These are phyloP conservation scores for Hirtodrosophila histrioides DNA, from an alignment of 2,888 invertebrate species.

Conservation along the genomic window DNA sequence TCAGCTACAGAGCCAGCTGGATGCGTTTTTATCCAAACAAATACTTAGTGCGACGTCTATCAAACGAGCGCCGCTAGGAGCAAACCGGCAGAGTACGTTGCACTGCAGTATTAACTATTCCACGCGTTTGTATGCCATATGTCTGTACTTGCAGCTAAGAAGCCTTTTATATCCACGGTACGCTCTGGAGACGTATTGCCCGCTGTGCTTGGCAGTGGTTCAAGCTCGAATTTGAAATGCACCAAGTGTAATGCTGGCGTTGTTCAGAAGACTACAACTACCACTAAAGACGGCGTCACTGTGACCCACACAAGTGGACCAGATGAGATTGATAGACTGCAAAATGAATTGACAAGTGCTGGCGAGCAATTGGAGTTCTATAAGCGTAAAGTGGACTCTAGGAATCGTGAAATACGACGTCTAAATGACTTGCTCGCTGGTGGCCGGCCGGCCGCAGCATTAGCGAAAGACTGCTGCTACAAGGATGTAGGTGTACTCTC, in stretches of 20 bases:
- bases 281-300: slow-evolving; percentile 59
- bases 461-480: slow-evolving; percentile 88
- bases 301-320: slow-evolving; percentile 66
- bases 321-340: slow-evolving; percentile 83
- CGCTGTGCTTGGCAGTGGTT: slow-evolving; percentile 34
- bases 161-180: slow-evolving; percentile 83
- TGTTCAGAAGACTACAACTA: slow-evolving; percentile 67
- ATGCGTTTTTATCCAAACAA: slow-evolving; percentile 85
- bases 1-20: slow-evolving; percentile 85
- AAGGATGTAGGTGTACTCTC: slow-evolving; percentile 86
- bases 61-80: slow-evolving; percentile 33
- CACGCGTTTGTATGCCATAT: no score
- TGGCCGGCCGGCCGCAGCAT: slow-evolving; percentile 88
- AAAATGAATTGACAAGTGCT: slow-evolving; percentile 83
- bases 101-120: no score
- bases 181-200: slow-evolving; percentile 80
- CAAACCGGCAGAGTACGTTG: slow-evolving; percentile 39
- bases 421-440: slow-evolving; percentile 89
- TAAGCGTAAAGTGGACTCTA: slow-evolving; percentile 84
- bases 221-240: slow-evolving; percentile 64
- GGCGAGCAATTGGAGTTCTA: slow-evolving; percentile 84
- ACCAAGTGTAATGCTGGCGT: slow-evolving; percentile 81
- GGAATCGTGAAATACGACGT: slow-evolving; percentile 89
- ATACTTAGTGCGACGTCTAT: slow-evolving; percentile 25
- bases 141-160: slow-evolving; percentile 67